phyloP scores from a whole-genome alignment of 2,113 vertebrate genomes.

The Pyxicephalus adspersus region DNA sequence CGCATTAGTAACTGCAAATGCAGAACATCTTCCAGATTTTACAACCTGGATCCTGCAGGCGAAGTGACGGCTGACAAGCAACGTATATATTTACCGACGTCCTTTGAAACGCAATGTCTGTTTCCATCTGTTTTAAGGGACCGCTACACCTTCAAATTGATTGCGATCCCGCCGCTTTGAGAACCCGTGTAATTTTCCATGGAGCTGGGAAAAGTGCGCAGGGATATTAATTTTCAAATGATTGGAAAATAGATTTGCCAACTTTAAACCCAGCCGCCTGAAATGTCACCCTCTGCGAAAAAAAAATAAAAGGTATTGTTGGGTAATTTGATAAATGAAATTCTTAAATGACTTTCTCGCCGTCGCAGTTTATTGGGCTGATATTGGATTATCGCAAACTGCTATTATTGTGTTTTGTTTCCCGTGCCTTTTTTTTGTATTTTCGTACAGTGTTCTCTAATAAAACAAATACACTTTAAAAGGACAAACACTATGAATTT shows the following conservation, averaged over 20 bases:
- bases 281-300: constrained; percentile 25
- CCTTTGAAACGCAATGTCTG: constrained; percentile 17
- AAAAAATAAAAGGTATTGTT: constrained; percentile 25
- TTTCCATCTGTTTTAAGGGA: constrained; percentile 40
- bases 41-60: too few species aligned
- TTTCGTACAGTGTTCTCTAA: constrained; percentile 16
- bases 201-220: constrained; percentile 6
- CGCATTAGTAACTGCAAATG: too few species aligned
- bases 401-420: constrained; percentile 28
- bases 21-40: too few species aligned
- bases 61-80: background rate
- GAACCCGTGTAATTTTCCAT: constrained; percentile 31
- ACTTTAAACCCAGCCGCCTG: constrained; percentile 39
- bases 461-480: constrained; percentile 41
- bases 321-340: constrained; percentile 41
- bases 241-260: constrained; percentile 49
- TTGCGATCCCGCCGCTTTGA: constrained; percentile 22
- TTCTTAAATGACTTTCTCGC: constrained; percentile 44
- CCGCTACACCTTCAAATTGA: constrained; percentile 48
- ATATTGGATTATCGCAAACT: constrained; percentile 48
- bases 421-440: background rate
- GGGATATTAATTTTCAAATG: constrained; percentile 44
- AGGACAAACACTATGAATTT: background rate
- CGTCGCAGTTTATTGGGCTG: constrained; percentile 43
- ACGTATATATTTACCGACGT: background rate